Evolutionary conservation across 2,113 vertebrate genomes (phyloP).

Genomic region (Ciconia stormi): DNA sequence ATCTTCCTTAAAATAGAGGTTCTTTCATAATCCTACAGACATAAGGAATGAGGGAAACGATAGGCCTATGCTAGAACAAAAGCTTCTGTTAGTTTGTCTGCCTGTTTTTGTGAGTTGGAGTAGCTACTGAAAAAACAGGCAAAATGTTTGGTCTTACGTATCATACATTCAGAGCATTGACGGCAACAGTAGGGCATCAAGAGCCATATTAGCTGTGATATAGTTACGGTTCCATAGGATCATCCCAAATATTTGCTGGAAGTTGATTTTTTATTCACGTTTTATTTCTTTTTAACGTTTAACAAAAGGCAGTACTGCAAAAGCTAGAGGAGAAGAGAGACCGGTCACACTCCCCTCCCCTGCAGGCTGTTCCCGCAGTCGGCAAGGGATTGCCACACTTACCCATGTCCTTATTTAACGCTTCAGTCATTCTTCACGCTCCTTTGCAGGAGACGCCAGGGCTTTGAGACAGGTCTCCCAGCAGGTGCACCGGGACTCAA

Average conservation of each 20-base stretch:
- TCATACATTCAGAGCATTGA: not conserved
- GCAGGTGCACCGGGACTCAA: not conserved
- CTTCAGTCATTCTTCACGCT: constrained; percentile 34
- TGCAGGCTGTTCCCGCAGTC: not conserved
- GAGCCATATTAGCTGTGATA: not conserved
- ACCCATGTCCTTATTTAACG: not conserved
- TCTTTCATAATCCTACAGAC: not conserved
- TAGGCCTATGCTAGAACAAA: not conserved
- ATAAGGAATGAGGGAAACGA: not conserved
- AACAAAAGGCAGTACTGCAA: not conserved
- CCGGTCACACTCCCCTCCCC: not conserved
- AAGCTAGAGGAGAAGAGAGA: not conserved
- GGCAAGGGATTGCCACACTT: not conserved
- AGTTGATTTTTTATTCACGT: not conserved
- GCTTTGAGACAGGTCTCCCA: constrained; percentile 41
- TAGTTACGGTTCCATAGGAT: not conserved
- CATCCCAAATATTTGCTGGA: not conserved
- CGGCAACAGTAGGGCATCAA: not conserved
- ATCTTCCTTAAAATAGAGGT: not conserved
- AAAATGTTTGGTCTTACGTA: not conserved
- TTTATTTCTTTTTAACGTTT: not conserved
- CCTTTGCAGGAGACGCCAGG: not conserved
- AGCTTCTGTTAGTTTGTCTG: not conserved
- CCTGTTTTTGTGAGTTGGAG: not conserved
- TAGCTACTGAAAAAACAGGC: not conserved